These are phyloP conservation scores for Tetraodon nigroviridis DNA, from an alignment of 2,113 vertebrate genomes.

Conservation along the genomic window DNA sequence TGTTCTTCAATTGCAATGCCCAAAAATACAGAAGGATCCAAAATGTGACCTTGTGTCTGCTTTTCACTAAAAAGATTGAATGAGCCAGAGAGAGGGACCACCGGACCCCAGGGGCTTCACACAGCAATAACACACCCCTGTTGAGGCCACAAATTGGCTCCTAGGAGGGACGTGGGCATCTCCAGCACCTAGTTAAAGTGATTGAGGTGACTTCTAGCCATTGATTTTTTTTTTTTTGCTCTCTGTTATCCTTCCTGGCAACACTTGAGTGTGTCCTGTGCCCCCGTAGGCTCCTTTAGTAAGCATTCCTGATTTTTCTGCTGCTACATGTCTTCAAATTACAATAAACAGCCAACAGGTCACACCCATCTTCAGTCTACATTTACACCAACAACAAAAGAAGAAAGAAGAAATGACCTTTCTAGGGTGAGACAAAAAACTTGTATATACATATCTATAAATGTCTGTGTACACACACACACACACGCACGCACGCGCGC, in stretches of 20 bases:
- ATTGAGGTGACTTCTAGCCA: conserved; percentile 71
- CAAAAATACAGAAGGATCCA: too few relatives aligned
- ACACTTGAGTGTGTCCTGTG: conserved; percentile 36
- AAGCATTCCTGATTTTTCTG: conserved; percentile 14
- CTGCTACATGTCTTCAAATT: conserved; percentile 49
- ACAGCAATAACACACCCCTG: conserved; percentile 59
- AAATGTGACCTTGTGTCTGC: too few relatives aligned
- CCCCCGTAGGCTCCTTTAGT: conserved; percentile 46
- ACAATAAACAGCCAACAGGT: conserved; percentile 60
- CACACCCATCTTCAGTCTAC: too few relatives aligned
- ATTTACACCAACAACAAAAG: not conserved
- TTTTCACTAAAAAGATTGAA: conserved; percentile 18
- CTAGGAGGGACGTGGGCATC: conserved; percentile 61
- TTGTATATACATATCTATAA: too few relatives aligned
- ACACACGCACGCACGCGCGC: too few relatives aligned
- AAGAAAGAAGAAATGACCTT: not conserved
- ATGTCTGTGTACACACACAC: too few relatives aligned
- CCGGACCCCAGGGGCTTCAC: conserved; percentile 34
- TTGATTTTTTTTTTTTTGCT: conserved; percentile 74
- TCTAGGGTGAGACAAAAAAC: too few relatives aligned
- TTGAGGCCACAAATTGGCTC: conserved; percentile 78
- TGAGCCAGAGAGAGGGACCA: conserved; percentile 56
- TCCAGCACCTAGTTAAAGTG: conserved; percentile 73
- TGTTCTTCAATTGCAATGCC: too few relatives aligned
- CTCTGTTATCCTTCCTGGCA: conserved; percentile 45